Percentiles rank a stretch among this genome's conserved stretches.
Conservation (phyloP, 2,113 vertebrate species). For the Hippocampus barbouri region DNA sequence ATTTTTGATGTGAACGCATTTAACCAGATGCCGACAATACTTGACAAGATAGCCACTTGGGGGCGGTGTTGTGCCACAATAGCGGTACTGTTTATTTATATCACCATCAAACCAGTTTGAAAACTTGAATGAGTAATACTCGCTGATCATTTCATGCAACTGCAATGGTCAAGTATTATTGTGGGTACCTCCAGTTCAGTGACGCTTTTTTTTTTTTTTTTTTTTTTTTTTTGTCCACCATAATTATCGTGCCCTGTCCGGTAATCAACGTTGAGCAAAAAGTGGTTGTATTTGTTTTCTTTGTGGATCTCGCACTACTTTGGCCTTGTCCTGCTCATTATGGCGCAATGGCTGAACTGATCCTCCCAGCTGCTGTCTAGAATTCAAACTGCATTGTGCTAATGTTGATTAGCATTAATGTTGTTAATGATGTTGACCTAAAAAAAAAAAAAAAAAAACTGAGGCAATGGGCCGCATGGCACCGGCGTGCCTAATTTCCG, state of each 20-base stretch:
- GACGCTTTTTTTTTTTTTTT: no score
- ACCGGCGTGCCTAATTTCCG: constrained; percentile 39
- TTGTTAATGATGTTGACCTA: constrained; percentile 48
- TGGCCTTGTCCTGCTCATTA: constrained; percentile 15
- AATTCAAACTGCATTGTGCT: constrained; percentile 45
- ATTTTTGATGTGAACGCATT: neutral
- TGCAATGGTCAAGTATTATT: no score
- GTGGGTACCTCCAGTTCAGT: no score
- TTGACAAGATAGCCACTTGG: constrained; percentile 33
- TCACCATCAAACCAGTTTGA: neutral
- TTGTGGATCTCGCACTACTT: neutral
- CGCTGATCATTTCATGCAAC: no score
- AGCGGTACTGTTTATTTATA: neutral
- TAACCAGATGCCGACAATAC: neutral
- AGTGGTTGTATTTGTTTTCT: constrained; percentile 42
- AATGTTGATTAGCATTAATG: no score
- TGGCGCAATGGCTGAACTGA: constrained; percentile 37
- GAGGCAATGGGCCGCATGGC: constrained; percentile 22
- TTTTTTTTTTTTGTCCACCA: neutral
- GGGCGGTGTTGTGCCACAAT: constrained; percentile 16
- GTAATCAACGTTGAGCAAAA: constrained; percentile 22
- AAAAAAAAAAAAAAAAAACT: constrained; percentile 29
- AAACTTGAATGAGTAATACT: neutral
- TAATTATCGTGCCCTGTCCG: constrained; percentile 2
- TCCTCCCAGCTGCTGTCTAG: constrained; percentile 52